Evolutionary conservation across 2,797 vertebrate genomes (phyloP), one percentile per base, ranked within the genome.

Genomic region (Pitangus sulphuratus): DNA sequence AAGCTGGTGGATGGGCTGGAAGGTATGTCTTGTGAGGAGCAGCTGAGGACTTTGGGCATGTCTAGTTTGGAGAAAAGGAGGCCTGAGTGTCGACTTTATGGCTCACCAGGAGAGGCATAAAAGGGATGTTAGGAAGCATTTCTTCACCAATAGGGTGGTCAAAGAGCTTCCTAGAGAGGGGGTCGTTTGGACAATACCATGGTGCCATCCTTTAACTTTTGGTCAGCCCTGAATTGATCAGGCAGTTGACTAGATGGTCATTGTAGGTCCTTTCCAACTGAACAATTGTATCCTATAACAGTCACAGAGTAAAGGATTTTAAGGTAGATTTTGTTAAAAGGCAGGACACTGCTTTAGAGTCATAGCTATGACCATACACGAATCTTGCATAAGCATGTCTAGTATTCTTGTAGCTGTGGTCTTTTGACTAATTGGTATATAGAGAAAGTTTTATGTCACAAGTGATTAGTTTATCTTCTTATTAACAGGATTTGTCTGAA

Each of bases 31-130:
- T 56, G 4, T 50, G 56, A 60, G 47, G n/a, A 87, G 39, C 0
- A 0, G 19, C n/a, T 8, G 25, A 39, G 48, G 12, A 17, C 9
- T 33, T 21, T n/a, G 35, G 24, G 7, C 53, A 44, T 42, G 22
- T 54, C 40, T 42, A 0, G 22, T n/a, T 24, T 42, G 22, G 35
- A 44, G 56, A 69, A 68, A 44, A 54, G 2, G 3, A 44, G 17
- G 42, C 35, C 31, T n/a, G 13, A 62, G n/a, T 19, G 28, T 8
- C 26, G 17, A 50, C 37, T 28, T 44, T 12, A 9, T n/a, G 65
- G n/a, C 16, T 80, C 20, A 66, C 20, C 13, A 58, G 71, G 22
- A 31, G 26, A 69, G 15, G 22, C n/a, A 28, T 42, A 54, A 48
- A 37, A 28, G 42, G 42, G 26, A 62, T 3, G 28, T 69, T 37